A percentile compares a stretch with the other conserved stretches of the same genome.
Conservation (phyloP, 2,797 vertebrate species). For the Morelia viridis region DNA sequence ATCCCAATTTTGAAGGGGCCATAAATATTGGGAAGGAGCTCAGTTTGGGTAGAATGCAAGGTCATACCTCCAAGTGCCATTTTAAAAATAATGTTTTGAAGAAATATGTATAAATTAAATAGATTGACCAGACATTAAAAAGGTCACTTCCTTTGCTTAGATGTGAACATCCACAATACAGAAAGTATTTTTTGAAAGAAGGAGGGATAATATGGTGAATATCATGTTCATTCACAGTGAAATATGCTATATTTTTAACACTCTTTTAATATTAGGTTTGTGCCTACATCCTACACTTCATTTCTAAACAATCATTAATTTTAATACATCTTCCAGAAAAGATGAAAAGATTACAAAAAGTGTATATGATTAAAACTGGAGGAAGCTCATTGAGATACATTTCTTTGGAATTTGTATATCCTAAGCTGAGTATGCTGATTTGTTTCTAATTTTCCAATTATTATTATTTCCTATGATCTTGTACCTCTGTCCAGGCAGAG, state of each 20-base stretch:
- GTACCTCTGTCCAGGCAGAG: too few species aligned
- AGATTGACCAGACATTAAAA: not conserved
- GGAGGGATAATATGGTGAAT: not conserved
- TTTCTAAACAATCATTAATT: slow-evolving; percentile 14
- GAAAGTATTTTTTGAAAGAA: not conserved
- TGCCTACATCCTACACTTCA: not conserved
- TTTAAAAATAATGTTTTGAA: not conserved
- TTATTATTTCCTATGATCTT: not conserved
- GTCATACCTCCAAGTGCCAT: slow-evolving; percentile 22
- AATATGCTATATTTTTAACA: not conserved
- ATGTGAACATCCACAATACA: not conserved
- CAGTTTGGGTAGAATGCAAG: slow-evolving; percentile 26
- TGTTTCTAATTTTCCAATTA: not conserved
- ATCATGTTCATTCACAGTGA: not conserved
- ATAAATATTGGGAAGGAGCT: slow-evolving; percentile 43
- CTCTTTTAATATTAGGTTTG: not conserved
- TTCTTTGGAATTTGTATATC: not conserved
- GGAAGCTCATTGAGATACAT: not conserved
- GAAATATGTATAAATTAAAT: not conserved
- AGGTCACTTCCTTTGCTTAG: not conserved
- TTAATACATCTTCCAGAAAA: not conserved
- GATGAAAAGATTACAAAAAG: not conserved
- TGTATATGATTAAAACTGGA: not conserved
- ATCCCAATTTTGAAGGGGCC: slow-evolving; percentile 43
- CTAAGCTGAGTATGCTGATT: not conserved